Evolutionary conservation across 2,113 vertebrate species (phyloP).

Genomic region (Mola mola): DNA sequence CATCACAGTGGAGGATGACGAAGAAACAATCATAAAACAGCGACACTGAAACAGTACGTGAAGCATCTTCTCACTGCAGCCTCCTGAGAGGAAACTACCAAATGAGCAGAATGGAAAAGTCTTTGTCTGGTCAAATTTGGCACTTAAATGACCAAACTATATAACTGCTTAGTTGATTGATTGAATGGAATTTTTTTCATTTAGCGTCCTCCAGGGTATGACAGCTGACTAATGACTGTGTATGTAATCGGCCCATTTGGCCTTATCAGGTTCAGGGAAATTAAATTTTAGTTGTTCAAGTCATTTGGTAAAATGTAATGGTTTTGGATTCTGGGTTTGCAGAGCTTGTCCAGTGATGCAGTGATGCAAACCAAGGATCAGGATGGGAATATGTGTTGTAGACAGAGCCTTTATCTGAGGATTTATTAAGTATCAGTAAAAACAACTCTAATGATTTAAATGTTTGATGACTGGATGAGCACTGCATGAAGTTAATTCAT

Average conservation of each 20-base stretch:
- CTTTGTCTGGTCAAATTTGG: constrained; percentile 14
- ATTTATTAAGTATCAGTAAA: no score
- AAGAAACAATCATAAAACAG: not conserved
- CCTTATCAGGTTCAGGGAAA: constrained; percentile 46
- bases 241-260: constrained; percentile 55
- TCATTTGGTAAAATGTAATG: constrained; percentile 42
- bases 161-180: constrained; percentile 50
- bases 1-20: not conserved
- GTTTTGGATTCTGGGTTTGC: constrained; percentile 17
- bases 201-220: constrained; percentile 27
- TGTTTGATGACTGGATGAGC: no score
- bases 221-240: constrained; percentile 47
- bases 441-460: no score
- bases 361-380: no score
- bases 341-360: no score
- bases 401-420: no score
- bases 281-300: constrained; percentile 50
- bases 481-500: no score
- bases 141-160: constrained; percentile 20
- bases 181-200: constrained; percentile 59
- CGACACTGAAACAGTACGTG: not conserved
- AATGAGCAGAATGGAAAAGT: not conserved
- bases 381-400: no score
- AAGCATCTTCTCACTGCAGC: not conserved
- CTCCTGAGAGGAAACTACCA: not conserved